Conservation (phyloP, 2,113 vertebrate genomes). For the Campylomormyrus tamandua region DNA sequence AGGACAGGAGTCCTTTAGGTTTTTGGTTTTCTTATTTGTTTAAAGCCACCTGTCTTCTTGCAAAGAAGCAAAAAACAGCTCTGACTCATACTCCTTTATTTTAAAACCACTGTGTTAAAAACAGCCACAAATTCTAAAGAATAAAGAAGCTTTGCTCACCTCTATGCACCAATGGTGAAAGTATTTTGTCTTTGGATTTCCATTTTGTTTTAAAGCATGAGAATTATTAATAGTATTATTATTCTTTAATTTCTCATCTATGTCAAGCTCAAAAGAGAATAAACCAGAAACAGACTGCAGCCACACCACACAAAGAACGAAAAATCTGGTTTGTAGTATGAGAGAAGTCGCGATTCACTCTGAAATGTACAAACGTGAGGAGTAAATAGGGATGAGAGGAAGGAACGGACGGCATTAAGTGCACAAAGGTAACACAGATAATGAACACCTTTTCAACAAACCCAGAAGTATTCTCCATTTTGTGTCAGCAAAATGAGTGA, state of each 20-base stretch:
- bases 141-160: conserved; percentile 96
- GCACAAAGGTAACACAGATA: conserved; percentile 87
- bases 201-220: conserved; percentile 93
- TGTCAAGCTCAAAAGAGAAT: conserved; percentile 50
- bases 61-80: conserved; percentile 86
- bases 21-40: conserved; percentile 69
- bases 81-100: conserved; percentile 71
- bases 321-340: conserved; percentile 62
- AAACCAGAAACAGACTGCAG: conserved; percentile 53
- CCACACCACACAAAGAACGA: conserved; percentile 74
- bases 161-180: conserved; percentile 92
- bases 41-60: conserved; percentile 83
- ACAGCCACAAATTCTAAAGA: conserved; percentile 97
- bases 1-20: conserved; percentile 55
- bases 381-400: conserved; percentile 49
- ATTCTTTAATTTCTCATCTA: conserved; percentile 53
- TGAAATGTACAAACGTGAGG: conserved; percentile 47
- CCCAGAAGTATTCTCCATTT: conserved; percentile 41
- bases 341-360: conserved; percentile 60
- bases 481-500: conserved; percentile 15
- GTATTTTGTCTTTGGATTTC: conserved; percentile 84
- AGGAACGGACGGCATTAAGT: conserved; percentile 58
- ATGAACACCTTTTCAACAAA: conserved; percentile 77
- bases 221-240: conserved; percentile 70
- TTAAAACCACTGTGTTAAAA: conserved; percentile 76